Conservation (phyloP, 2,113 vertebrate genomes). For the Hippocampus guttulatus region DNA sequence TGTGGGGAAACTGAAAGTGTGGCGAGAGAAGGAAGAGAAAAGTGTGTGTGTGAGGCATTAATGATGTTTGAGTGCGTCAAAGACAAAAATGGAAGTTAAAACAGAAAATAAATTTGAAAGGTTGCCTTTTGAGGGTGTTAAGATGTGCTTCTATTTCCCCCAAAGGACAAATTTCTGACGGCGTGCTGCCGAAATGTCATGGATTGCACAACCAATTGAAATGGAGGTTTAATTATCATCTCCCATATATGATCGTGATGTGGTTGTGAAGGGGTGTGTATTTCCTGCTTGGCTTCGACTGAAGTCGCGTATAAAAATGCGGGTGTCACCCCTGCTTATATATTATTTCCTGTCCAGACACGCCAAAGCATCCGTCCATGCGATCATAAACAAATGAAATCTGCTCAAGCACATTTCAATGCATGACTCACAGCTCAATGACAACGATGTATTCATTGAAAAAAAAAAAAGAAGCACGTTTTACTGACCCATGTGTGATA, state of each 20-base stretch:
- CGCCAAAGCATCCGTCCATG: neutral
- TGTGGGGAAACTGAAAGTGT: neutral
- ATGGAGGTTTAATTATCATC: neutral
- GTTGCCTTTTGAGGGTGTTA: neutral
- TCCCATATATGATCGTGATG: neutral
- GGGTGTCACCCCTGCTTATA: neutral
- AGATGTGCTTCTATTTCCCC: neutral
- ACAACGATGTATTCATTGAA: neutral
- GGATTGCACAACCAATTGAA: neutral
- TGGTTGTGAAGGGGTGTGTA: neutral
- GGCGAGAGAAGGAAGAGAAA: neutral
- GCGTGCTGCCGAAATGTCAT: neutral
- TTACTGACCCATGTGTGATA: neutral
- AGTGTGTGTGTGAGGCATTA: conserved; percentile 6
- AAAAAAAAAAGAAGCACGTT: neutral
- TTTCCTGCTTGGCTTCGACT: neutral
- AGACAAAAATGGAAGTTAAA: conserved; percentile 2
- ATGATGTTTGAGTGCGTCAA: conserved; percentile 7
- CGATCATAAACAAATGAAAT: neutral
- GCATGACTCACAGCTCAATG: neutral
- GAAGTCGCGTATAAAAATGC: conserved; percentile 1
- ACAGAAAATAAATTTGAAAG: neutral
- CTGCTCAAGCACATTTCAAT: neutral
- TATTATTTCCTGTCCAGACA: neutral
- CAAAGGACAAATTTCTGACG: neutral